Percentiles rank a stretch among this genome's conserved stretches.
These are phyloP conservation scores for Ctena decussata DNA, from an alignment of 2,888 invertebrate genomes.

Conservation along the genomic window DNA sequence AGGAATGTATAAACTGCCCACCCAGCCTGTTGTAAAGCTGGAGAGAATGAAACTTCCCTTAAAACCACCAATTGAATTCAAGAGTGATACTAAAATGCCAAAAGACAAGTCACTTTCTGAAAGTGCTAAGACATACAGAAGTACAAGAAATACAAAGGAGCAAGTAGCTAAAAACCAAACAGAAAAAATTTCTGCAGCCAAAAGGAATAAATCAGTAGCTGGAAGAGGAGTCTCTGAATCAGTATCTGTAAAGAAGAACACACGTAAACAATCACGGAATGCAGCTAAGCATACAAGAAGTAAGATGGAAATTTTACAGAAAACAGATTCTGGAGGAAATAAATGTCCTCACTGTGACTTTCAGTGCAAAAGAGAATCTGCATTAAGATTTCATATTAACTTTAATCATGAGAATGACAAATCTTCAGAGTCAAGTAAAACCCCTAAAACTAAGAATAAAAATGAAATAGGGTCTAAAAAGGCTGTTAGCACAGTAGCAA, in stretches of 20 bases:
- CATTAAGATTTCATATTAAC: constrained; percentile 58
- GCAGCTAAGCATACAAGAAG: not conserved
- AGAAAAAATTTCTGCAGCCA: not conserved
- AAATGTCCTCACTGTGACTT: constrained; percentile 57
- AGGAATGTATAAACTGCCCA: not conserved
- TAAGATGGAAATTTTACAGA: not conserved
- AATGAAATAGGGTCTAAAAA: no score
- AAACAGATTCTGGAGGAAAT: not conserved
- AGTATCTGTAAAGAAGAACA: no score
- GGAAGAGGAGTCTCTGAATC: not conserved
- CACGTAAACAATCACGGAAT: no score
- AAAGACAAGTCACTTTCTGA: not conserved
- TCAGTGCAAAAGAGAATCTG: constrained; percentile 49
- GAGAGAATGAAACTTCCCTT: not conserved
- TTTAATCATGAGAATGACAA: constrained; percentile 39
- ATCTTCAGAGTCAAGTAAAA: not conserved
- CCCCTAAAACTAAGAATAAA: no score
- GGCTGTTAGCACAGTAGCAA: no score
- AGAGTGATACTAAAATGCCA: not conserved
- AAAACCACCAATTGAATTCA: not conserved
- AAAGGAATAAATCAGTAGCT: not conserved
- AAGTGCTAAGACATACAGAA: not conserved
- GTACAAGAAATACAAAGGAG: not conserved
- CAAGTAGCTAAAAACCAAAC: not conserved
- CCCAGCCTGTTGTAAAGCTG: not conserved